phyloP scores from a whole-genome alignment of 2,888 invertebrate genomes.

The Pollenia griseotomentosa region DNA sequence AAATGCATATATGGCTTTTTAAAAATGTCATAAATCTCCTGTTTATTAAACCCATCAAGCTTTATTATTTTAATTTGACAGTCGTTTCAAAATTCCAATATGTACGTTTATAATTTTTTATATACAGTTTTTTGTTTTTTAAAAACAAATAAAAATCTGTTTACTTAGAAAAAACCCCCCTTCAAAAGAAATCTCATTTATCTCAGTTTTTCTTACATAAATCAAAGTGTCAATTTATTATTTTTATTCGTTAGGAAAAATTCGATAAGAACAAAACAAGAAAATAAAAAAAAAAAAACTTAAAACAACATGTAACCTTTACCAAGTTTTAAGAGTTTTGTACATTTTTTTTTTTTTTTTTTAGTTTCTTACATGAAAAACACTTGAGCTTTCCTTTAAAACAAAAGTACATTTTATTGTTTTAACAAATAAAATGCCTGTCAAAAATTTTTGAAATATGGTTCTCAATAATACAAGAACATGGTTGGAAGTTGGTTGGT shows the following conservation, averaged over 20 bases:
- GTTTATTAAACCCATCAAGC: not conserved
- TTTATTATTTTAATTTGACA: slow-evolving; percentile 32
- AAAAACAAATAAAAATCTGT: not conserved
- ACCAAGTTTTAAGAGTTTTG: slow-evolving; percentile 1
- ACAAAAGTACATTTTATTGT: slow-evolving; percentile 50
- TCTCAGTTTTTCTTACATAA: slow-evolving; percentile 59
- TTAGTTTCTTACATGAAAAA: slow-evolving; percentile 25
- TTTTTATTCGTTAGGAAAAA: slow-evolving; percentile 56
- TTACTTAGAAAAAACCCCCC: not conserved
- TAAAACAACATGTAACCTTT: slow-evolving; percentile 52
- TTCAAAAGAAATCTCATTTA: slow-evolving; percentile 22
- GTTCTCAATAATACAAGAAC: slow-evolving; percentile 61
- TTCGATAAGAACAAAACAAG: slow-evolving; percentile 8
- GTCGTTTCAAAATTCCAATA: not conserved
- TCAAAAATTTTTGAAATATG: slow-evolving; percentile 72
- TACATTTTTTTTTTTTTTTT: slow-evolving; percentile 5
- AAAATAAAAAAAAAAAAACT: not conserved
- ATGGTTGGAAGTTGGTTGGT: slow-evolving; percentile 7
- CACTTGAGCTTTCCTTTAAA: slow-evolving; percentile 37
- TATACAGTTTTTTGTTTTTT: not conserved
- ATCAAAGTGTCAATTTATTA: slow-evolving; percentile 72
- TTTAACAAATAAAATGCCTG: slow-evolving; percentile 71
- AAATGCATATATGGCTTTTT: too few species aligned
- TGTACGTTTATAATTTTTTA: too few species aligned
- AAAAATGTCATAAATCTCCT: too few species aligned